Percentiles rank a stretch among this genome's conserved stretches.
Evolutionary conservation across 2,797 vertebrate genomes (phyloP).

Genomic region (Anabas testudineus): DNA sequence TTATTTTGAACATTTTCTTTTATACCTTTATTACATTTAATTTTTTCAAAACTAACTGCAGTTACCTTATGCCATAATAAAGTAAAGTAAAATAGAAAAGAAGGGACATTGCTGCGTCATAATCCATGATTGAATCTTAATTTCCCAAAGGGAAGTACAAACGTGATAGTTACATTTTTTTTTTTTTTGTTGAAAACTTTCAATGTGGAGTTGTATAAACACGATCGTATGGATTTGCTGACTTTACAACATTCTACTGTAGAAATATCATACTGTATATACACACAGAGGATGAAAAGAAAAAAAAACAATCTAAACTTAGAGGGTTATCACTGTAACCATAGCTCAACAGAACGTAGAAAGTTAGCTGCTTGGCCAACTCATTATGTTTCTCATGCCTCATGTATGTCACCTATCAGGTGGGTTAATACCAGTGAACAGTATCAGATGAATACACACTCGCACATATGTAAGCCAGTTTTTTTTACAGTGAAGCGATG

Average conservation of each 20-base stretch:
- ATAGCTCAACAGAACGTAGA: slow-evolving; percentile 31
- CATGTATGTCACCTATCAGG: slow-evolving; percentile 34
- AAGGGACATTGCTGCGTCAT: slow-evolving; percentile 68
- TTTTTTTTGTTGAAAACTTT: slow-evolving; percentile 40
- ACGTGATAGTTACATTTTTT: slow-evolving; percentile 59
- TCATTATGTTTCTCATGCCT: slow-evolving; percentile 53
- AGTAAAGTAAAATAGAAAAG: slow-evolving; percentile 64
- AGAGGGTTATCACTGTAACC: slow-evolving; percentile 57
- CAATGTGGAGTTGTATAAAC: slow-evolving; percentile 63
- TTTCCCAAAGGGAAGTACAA: slow-evolving; percentile 62
- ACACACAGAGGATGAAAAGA: slow-evolving; percentile 57
- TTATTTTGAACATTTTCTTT: slow-evolving; percentile 82
- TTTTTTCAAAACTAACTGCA: slow-evolving; percentile 76
- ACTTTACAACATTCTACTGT: slow-evolving; percentile 74
- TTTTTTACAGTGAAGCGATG: slow-evolving; percentile 58
- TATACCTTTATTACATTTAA: slow-evolving; percentile 73
- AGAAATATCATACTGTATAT: slow-evolving; percentile 74
- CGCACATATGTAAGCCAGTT: slow-evolving; percentile 55
- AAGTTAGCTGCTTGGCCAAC: slow-evolving; percentile 40
- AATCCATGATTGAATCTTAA: slow-evolving; percentile 60
- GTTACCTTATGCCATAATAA: slow-evolving; percentile 77
- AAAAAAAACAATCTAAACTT: slow-evolving; percentile 13
- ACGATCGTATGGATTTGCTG: slow-evolving; percentile 60
- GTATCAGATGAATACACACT: slow-evolving; percentile 38
- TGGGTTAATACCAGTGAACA: slow-evolving; percentile 47